Conservation (phyloP, 1,140 invertebrate species). For the Caenorhabditis latens region DNA sequence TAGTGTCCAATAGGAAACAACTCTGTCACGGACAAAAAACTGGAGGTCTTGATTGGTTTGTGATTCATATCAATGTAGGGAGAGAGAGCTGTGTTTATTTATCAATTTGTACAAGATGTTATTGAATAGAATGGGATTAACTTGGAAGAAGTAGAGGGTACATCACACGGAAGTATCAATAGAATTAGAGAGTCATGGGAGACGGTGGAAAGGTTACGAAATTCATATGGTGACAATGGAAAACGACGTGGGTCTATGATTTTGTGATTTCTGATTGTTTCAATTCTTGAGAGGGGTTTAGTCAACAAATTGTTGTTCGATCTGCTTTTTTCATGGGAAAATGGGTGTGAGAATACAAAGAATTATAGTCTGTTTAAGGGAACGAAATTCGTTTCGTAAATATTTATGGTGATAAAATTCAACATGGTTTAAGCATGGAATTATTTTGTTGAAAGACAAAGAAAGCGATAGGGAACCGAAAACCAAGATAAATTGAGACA, state of each 20-base stretch:
- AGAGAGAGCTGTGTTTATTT: background rate
- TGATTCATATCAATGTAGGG: background rate
- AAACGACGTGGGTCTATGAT: conserved; percentile 2
- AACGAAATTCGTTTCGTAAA: background rate
- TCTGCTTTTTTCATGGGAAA: background rate
- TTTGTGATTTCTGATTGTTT: too few relatives aligned
- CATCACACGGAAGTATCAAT: background rate
- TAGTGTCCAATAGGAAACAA: background rate
- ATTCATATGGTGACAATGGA: conserved; percentile 2
- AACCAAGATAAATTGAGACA: background rate
- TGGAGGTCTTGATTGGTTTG: background rate
- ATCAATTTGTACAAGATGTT: background rate
- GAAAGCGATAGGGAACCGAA: background rate
- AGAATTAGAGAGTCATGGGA: background rate
- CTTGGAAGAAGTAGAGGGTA: background rate
- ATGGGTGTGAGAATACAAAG: background rate
- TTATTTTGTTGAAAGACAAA: background rate
- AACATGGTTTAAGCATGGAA: background rate
- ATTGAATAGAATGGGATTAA: conserved; percentile 4
- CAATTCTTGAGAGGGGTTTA: too few relatives aligned
- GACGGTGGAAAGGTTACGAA: conserved; percentile 3
- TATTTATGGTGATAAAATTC: background rate
- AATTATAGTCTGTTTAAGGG: background rate
- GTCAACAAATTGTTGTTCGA: background rate
- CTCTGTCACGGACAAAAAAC: background rate